Percentiles rank a stretch among this genome's conserved stretches.
Evolutionary conservation across 2,113 vertebrate genomes (phyloP).

Genomic region (Embiotoca jacksoni): DNA sequence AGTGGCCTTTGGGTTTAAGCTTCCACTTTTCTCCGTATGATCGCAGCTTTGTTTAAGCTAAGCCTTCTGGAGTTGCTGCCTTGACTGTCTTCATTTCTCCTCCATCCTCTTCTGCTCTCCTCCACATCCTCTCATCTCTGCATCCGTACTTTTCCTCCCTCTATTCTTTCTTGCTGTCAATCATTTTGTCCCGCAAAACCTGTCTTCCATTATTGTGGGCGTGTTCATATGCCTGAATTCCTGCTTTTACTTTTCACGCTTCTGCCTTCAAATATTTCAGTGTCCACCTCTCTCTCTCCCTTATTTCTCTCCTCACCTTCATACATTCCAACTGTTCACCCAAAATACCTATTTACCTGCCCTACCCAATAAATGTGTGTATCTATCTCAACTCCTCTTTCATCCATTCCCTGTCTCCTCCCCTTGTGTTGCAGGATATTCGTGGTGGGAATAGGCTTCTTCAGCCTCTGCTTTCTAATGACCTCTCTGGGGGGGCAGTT

Average conservation of each 20-base stretch:
- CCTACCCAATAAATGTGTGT: conserved; percentile 29
- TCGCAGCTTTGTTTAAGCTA: conserved; percentile 43
- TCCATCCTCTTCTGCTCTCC: neutral
- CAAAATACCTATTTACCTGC: conserved; percentile 48
- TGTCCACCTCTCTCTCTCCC: neutral
- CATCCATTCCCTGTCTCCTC: conserved; percentile 39
- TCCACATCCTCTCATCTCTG: neutral
- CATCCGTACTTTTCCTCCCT: neutral
- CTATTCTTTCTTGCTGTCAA: neutral
- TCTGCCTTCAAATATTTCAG: conserved; percentile 10
- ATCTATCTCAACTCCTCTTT: conserved; percentile 27
- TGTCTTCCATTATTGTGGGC: conserved; percentile 11
- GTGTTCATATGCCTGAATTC: conserved; percentile 6
- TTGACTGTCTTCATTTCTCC: conserved; percentile 13
- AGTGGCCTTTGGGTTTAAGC: conserved; percentile 40
- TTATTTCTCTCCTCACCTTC: conserved; percentile 8
- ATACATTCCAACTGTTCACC: conserved; percentile 4
- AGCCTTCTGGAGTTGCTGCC: conserved; percentile 28
- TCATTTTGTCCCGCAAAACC: conserved; percentile 22
- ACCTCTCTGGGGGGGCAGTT: conserved; percentile 97
- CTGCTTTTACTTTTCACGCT: conserved; percentile 1
- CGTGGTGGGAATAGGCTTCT: conserved; percentile 96
- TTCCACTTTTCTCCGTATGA: conserved; percentile 14
- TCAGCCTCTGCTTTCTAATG: conserved; percentile 99
- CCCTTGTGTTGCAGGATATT: conserved; percentile 90